These are phyloP conservation scores for Odocoileus virginianus DNA, from an alignment of 2,113 vertebrate genomes.

Conservation along the genomic window DNA sequence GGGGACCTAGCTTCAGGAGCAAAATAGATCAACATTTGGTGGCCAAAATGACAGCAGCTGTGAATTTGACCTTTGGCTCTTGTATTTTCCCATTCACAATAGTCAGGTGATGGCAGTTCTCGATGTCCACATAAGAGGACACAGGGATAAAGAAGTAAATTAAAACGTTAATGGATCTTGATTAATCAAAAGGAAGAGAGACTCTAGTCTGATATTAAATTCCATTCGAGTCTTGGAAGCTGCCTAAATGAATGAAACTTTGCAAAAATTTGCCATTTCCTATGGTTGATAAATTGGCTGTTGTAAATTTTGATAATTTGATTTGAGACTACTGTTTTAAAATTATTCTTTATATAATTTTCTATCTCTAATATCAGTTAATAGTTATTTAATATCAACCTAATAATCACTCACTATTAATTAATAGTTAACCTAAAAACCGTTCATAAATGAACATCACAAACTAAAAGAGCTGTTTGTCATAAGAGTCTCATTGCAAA, in stretches of 20 bases:
- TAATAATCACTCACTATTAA: not conserved
- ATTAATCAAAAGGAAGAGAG: not conserved
- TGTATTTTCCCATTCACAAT: not conserved
- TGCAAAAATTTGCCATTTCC: not conserved
- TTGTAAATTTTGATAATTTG: not conserved
- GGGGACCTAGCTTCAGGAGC: not conserved
- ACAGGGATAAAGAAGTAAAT: not conserved
- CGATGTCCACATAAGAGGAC: not conserved
- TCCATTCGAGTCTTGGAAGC: not conserved
- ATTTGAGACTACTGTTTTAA: slow-evolving; percentile 5
- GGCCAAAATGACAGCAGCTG: not conserved
- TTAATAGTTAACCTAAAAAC: not conserved
- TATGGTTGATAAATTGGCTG: not conserved
- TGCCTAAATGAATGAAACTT: not conserved
- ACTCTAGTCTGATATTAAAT: not conserved
- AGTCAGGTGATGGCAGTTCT: not conserved
- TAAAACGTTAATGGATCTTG: not conserved
- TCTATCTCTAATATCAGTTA: not conserved
- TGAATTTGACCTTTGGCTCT: not conserved
- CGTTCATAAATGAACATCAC: not conserved
- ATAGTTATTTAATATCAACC: not conserved
- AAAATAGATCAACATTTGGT: not conserved
- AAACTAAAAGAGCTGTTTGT: not conserved
- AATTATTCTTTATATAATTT: slow-evolving; percentile 26
- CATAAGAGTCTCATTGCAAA: not conserved